phyloP scores from a whole-genome alignment of 2,113 vertebrate species.

The Hemiscyllium ocellatum region DNA sequence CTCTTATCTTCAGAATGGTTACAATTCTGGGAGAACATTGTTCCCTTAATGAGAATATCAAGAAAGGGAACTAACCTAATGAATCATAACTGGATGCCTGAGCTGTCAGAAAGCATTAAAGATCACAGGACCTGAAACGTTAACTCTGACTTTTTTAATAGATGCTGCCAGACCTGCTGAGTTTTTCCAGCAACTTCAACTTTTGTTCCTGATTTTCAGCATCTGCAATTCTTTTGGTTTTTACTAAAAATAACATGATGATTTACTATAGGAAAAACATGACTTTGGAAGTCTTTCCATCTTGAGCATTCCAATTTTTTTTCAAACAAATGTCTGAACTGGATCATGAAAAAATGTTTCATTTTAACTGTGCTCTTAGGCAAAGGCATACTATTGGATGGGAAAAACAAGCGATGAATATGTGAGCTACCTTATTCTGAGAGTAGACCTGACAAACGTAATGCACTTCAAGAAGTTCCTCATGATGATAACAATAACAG shows the following conservation, averaged over 20 bases:
- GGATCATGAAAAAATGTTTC: neutral
- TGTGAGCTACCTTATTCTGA: neutral
- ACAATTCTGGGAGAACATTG: neutral
- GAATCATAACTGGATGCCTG: neutral
- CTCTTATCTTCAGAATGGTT: neutral
- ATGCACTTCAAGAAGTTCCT: neutral
- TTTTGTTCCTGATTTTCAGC: too few relatives aligned
- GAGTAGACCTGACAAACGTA: neutral
- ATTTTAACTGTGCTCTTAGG: neutral
- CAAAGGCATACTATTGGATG: neutral
- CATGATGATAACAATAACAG: neutral
- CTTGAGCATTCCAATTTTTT: neutral
- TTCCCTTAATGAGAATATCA: neutral
- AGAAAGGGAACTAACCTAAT: neutral
- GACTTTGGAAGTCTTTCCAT: neutral
- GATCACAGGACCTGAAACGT: too few relatives aligned
- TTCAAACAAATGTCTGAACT: neutral
- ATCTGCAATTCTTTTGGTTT: too few relatives aligned
- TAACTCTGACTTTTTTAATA: too few relatives aligned
- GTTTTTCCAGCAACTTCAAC: too few relatives aligned
- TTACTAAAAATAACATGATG: neutral
- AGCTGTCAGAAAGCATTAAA: neutral
- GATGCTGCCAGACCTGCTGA: too few relatives aligned
- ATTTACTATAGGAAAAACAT: neutral
- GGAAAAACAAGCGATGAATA: neutral